phyloP scores from a whole-genome alignment of 1,140 invertebrate species.

The Monomorium pharaonis region DNA sequence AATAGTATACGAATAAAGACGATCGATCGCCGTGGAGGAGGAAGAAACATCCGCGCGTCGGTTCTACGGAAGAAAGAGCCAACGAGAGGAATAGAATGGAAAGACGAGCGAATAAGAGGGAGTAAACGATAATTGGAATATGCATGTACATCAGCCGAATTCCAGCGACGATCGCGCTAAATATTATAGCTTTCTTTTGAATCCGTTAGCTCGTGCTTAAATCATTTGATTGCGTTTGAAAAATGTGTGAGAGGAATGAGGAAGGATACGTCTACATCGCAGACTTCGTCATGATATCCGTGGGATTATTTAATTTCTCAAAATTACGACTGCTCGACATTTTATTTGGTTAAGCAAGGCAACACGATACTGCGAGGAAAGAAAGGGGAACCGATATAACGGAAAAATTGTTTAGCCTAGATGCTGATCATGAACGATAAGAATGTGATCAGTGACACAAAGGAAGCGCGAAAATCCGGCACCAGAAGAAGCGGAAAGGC shows the following conservation, averaged over 20 bases:
- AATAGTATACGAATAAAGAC: slow-evolving; percentile 26
- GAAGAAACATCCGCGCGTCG: slow-evolving; percentile 6
- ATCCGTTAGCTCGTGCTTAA: slow-evolving; percentile 31
- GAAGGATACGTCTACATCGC: not conserved
- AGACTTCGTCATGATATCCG: not conserved
- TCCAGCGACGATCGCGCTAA: slow-evolving; percentile 39
- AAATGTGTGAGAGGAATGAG: not conserved
- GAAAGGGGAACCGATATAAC: not conserved
- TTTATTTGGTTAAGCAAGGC: not conserved
- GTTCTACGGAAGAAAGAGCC: not conserved
- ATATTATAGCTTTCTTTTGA: slow-evolving; percentile 17
- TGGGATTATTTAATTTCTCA: slow-evolving; percentile 13
- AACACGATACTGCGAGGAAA: not conserved
- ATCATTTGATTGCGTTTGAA: slow-evolving; percentile 34
- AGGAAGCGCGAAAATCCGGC: slow-evolving; percentile 46
- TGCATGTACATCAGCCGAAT: not conserved
- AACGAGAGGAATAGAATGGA: not conserved
- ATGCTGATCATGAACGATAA: slow-evolving; percentile 12
- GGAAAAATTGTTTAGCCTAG: not conserved
- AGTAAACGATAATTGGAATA: not conserved
- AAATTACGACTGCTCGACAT: not conserved
- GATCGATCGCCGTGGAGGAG: slow-evolving; percentile 14
- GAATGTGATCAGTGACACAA: slow-evolving; percentile 39
- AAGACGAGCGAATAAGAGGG: not conserved
- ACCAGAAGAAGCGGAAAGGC: not conserved